phyloP scores from a whole-genome alignment of 2,888 invertebrate species.

The Syritta pipiens region DNA sequence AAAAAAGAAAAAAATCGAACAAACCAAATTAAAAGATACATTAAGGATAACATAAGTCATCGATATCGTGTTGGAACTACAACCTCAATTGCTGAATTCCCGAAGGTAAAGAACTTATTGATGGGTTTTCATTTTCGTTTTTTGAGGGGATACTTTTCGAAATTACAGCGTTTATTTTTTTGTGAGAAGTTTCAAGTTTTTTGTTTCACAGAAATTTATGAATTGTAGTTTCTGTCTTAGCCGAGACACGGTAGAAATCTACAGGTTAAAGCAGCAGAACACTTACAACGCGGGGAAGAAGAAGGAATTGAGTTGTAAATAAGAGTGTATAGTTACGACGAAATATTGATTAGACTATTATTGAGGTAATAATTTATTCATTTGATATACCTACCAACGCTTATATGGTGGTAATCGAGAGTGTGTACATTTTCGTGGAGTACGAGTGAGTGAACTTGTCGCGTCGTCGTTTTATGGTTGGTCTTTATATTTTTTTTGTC shows the following conservation, averaged over 20 bases:
- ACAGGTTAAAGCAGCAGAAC: constrained; percentile 33
- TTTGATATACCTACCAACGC: constrained; percentile 13
- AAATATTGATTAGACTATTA: constrained; percentile 67
- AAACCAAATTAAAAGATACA: constrained; percentile 35
- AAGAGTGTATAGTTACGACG: constrained; percentile 47
- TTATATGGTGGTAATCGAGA: constrained; percentile 25
- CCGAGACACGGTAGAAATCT: constrained; percentile 7
- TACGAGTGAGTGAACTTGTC: constrained; percentile 58
- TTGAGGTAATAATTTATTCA: constrained; percentile 65
- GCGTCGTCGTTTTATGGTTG: constrained; percentile 35
- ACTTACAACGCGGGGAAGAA: not conserved
- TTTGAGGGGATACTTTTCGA: constrained; percentile 3
- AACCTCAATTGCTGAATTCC: constrained; percentile 32
- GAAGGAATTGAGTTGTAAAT: constrained; percentile 41
- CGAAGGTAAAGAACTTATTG: constrained; percentile 41
- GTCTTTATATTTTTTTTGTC: constrained; percentile 1
- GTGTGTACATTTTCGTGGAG: constrained; percentile 28
- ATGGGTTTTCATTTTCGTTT: constrained; percentile 22
- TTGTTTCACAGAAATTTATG: constrained; percentile 18
- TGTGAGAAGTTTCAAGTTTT: constrained; percentile 34
- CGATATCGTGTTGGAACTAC: constrained; percentile 17
- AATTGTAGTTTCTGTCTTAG: not conserved
- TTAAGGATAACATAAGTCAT: constrained; percentile 28
- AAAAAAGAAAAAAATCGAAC: constrained; percentile 17
- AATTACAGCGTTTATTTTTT: not conserved